Conservation (phyloP, 2,888 invertebrate species). For the Mantis religiosa region DNA sequence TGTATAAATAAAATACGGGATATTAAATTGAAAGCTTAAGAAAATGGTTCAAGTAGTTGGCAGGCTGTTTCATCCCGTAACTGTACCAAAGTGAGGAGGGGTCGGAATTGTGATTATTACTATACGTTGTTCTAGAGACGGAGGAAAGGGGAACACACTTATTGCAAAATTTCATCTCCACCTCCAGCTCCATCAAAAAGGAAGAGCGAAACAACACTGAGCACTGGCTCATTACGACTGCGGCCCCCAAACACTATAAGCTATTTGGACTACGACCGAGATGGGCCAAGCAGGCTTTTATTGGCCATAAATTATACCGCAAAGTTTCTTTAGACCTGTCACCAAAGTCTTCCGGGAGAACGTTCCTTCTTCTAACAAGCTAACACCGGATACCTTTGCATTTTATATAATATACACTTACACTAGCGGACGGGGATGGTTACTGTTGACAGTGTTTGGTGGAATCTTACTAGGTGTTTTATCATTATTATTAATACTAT, state of each 20-base stretch:
- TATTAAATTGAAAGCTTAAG: no score
- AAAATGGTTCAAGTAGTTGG: no score
- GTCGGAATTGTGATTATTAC: neutral
- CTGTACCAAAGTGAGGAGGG: neutral
- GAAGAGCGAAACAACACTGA: neutral
- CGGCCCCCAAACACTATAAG: neutral
- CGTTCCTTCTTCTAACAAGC: neutral
- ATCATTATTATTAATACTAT: no score
- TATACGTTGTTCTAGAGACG: neutral
- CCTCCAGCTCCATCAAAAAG: neutral
- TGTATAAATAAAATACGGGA: no score
- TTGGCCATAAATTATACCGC: slow-evolving; percentile 5
- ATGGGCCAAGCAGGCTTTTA: neutral
- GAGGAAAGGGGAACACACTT: neutral
- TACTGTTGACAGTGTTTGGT: no score
- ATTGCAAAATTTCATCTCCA: neutral
- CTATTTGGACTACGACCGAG: neutral
- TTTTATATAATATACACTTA: neutral
- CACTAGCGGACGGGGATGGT: neutral
- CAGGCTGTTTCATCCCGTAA: neutral
- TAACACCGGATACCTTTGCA: neutral
- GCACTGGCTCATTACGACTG: neutral
- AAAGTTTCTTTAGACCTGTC: slow-evolving; percentile 7
- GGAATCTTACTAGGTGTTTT: no score
- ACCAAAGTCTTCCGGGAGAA: neutral